Evolutionary conservation across 2,888 invertebrate genomes (phyloP), one percentile per base, ranked within the genome.

Genomic region (Gari tellinella): DNA sequence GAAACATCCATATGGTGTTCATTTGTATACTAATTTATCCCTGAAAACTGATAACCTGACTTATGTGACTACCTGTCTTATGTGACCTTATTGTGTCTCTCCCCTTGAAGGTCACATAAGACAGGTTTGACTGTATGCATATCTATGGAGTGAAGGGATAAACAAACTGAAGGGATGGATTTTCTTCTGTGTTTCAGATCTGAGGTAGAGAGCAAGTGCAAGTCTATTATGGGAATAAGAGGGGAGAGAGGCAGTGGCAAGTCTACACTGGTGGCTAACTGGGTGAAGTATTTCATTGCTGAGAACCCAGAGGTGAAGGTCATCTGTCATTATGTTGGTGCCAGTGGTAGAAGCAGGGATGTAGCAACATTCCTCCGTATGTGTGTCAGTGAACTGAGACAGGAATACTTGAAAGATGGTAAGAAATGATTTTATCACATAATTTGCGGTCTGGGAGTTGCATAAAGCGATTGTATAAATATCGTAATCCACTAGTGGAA

Each of bases 231-330:
- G 63, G 72, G 88, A 40, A 49, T 91, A 57, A 76, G 81, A 26
- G 90, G 90, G 5, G 88, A 88, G 51, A 73, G 90, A 41, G 91
- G 91, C 4, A 84, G 83, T 68, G 91, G 91, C 3, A 91, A 91
- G 75, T 84, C 90, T 0, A 68, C 88, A 1, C 46, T 90, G 4
- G 74, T 90, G 12, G 84, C 89, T 21, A 86, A 87, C 72, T 91
- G 91, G 91, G 76, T 89, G 41, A 68, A 80, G 41, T 79, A 84
- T 26, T 89, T 89, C 60, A 66, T 52, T n/a, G 56, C 64, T 7
- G 84, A 85, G 8, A 81, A 84, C 46, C 74, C 79, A 19, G 84
- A 84, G 38, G 68, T 89, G 45, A 85, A 80, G 65, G 81, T 89
- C 70, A 81, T 90, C 19, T 67, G 83, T 21, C 87, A 89, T 61